A percentile compares a stretch with the other conserved stretches of the same genome.
Evolutionary conservation across 2,888 invertebrate species (phyloP).

Genomic region (Hemicrepidius hirtus): DNA sequence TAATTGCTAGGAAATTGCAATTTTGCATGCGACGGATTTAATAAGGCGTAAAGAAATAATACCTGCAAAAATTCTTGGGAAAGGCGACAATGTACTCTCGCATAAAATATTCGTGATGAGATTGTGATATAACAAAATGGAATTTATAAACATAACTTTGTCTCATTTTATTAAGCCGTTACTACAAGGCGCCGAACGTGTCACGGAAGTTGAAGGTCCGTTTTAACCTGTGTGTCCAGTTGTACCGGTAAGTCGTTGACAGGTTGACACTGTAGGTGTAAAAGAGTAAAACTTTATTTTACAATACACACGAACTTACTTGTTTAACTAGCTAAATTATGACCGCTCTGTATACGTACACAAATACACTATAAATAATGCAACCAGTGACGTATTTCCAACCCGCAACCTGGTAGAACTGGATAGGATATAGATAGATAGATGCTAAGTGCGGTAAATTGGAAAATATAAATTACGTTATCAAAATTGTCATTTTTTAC

Average conservation of each 20-base stretch:
- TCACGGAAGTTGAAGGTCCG: background rate
- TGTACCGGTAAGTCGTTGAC: background rate
- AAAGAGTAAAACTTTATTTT: background rate
- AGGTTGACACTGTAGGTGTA: conserved; percentile 14
- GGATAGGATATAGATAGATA: no score
- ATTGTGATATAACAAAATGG: background rate
- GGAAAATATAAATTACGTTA: no score
- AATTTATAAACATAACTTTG: background rate
- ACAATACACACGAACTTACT: background rate
- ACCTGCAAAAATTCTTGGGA: no score
- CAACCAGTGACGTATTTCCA: background rate
- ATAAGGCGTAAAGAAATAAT: no score
- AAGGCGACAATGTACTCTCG: no score
- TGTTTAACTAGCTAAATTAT: background rate
- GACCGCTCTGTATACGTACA: background rate
- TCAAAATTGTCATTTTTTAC: no score
- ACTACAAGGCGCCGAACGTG: background rate
- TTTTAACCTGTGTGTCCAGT: conserved; percentile 1
- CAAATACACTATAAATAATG: background rate
- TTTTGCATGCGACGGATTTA: no score
- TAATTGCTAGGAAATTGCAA: no score
- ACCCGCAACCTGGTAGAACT: no score
- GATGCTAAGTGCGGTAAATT: no score
- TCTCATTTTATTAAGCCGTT: background rate
- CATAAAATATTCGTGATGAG: background rate